Percentiles rank a stretch among this genome's conserved stretches.
Evolutionary conservation across 2,888 invertebrate species (phyloP).

Genomic region (Synanthedon formicaeformis): DNA sequence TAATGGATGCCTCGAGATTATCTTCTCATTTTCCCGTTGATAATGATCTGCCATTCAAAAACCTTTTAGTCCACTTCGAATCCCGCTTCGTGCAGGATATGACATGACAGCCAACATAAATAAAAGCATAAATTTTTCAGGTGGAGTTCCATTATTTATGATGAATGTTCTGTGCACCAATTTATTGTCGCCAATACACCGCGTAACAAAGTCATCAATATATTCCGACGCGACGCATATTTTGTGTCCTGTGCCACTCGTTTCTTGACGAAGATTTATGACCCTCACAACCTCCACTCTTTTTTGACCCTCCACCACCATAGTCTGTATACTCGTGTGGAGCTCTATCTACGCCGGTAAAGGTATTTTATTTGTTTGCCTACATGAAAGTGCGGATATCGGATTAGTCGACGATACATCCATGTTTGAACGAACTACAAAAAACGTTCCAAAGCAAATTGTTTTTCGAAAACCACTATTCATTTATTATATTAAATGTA

Average conservation of each 20-base stretch:
- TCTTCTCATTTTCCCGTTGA: no score
- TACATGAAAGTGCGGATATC: background rate
- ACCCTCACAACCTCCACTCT: background rate
- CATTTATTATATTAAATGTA: background rate
- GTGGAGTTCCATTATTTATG: background rate
- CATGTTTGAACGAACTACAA: background rate
- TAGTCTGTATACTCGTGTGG: background rate
- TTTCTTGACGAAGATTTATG: conserved; percentile 13
- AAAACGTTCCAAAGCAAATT: background rate
- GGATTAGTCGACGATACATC: background rate
- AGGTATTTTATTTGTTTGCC: background rate
- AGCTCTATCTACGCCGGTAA: background rate
- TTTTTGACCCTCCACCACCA: background rate
- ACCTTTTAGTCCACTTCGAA: no score
- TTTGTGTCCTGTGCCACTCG: conserved; percentile 6
- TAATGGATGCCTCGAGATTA: no score
- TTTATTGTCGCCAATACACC: conserved; percentile 6
- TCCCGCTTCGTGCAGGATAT: no score
- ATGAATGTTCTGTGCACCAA: conserved; percentile 8
- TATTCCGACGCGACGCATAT: conserved; percentile 9
- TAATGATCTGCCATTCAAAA: no score
- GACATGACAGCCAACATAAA: background rate
- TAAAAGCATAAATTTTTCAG: background rate
- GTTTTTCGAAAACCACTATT: background rate
- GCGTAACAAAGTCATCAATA: conserved; percentile 12